Evolutionary conservation across 30 jellyfish, hydroid and myxozoan genomes (phyloP).

Genomic region (Chrysaora quinquecirrha): DNA sequence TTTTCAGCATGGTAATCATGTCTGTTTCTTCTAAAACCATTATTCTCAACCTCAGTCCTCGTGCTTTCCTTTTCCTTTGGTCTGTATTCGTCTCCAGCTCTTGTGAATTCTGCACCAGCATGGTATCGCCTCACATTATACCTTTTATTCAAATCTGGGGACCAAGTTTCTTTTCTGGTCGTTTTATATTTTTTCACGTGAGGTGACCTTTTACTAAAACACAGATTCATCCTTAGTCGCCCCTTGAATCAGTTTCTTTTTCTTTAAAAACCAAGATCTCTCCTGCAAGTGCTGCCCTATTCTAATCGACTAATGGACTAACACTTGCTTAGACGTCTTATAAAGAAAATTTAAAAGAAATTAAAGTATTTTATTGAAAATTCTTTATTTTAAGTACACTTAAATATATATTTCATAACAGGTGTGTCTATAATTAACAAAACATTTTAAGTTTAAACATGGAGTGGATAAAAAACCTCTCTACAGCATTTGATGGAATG

Average conservation of each 20-base stretch:
- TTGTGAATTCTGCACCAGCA: constrained; percentile 52
- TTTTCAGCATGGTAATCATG: neutral
- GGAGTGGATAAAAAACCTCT: no score
- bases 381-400: neutral
- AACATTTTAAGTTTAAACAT: no score
- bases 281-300: neutral
- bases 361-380: neutral
- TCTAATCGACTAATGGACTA: neutral
- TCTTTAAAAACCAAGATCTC: neutral
- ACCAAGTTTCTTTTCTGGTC: constrained; percentile 30
- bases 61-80: neutral
- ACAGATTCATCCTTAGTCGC: constrained; percentile 18
- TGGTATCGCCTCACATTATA: constrained; percentile 35
- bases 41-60: neutral
- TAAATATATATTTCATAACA: neutral
- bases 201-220: constrained; percentile 69
- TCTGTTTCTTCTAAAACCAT: constrained; percentile 32
- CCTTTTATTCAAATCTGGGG: constrained; percentile 26
- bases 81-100: constrained; percentile 57
- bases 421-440: neutral
- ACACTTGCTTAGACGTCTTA: neutral
- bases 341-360: neutral
- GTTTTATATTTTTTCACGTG: constrained; percentile 14
- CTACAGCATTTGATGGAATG: no score
- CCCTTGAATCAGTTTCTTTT: neutral